Evolutionary conservation across 2,797 vertebrate genomes (phyloP).

Genomic region (Microctenopoma lineatum): DNA sequence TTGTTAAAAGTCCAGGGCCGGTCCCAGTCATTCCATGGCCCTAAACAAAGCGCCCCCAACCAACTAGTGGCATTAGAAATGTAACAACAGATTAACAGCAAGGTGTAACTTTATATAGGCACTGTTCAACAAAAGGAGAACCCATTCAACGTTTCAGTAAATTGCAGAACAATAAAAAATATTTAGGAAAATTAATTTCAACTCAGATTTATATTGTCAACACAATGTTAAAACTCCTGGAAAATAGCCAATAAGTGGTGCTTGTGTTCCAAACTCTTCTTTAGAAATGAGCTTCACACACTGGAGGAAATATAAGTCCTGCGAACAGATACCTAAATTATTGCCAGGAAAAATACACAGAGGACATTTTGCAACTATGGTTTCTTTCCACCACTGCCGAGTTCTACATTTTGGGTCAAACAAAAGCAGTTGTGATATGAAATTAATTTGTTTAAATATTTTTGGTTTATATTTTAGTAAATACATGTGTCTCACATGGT

Average conservation of each 20-base stretch:
- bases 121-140: too few species aligned
- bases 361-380: too few species aligned
- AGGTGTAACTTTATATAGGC: too few species aligned
- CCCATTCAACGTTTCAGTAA: too few species aligned
- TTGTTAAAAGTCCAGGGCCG: neutral
- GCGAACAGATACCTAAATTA: too few species aligned
- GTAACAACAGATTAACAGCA: neutral
- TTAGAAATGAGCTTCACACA: neutral
- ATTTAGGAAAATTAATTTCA: neutral
- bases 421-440: too few species aligned
- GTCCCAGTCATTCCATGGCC: neutral
- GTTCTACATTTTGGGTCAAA: too few species aligned
- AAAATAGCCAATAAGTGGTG: neutral
- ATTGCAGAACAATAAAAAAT: neutral
- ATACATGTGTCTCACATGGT: neutral
- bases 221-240: too few species aligned
- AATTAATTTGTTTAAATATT: too few species aligned
- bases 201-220: neutral
- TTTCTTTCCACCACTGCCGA: too few species aligned
- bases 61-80: neutral
- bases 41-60: neutral
- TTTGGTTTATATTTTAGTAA: neutral
- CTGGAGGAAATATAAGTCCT: too few species aligned
- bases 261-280: neutral
- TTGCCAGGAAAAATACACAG: too few species aligned